A percentile compares a stretch with the other conserved stretches of the same genome.
Conservation (phyloP, 1,140 invertebrate genomes). For the Globodera rostochiensis region DNA sequence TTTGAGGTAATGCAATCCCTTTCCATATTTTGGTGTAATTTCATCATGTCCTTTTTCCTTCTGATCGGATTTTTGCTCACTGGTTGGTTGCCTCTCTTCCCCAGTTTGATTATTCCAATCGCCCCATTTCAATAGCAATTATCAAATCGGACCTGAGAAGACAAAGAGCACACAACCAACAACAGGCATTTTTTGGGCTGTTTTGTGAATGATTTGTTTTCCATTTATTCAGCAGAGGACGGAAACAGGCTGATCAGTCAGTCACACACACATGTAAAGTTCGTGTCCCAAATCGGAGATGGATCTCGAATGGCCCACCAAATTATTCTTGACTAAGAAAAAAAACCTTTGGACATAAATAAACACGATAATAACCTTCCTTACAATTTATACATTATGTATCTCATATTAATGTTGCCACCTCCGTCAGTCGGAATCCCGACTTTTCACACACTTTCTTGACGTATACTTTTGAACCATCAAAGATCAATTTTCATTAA, state of each 20-base stretch:
- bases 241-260: not conserved
- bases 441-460: no score
- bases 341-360: no score
- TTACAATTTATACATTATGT: no score
- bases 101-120: slow-evolving; percentile 14
- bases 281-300: not conserved
- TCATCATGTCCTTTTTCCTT: slow-evolving; percentile 57
- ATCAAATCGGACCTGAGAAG: slow-evolving; percentile 45
- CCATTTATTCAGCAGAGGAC: not conserved
- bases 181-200: not conserved
- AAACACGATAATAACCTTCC: no score
- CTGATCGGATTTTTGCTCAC: slow-evolving; percentile 58
- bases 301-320: not conserved
- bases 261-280: not conserved
- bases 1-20: slow-evolving; percentile 36
- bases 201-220: not conserved
- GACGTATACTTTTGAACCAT: no score
- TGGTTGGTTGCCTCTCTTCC: slow-evolving; percentile 26
- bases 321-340: no score
- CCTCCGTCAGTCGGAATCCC: no score
- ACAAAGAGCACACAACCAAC: slow-evolving; percentile 8
- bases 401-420: no score
- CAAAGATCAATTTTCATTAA: no score
- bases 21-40: slow-evolving; percentile 52
- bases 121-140: slow-evolving; percentile 16